Evolutionary conservation across 37 sponge, comb jelly and placozoan genomes (phyloP), one percentile per base, ranked within the genome.

Genomic region (Ephydatia muelleri): DNA sequence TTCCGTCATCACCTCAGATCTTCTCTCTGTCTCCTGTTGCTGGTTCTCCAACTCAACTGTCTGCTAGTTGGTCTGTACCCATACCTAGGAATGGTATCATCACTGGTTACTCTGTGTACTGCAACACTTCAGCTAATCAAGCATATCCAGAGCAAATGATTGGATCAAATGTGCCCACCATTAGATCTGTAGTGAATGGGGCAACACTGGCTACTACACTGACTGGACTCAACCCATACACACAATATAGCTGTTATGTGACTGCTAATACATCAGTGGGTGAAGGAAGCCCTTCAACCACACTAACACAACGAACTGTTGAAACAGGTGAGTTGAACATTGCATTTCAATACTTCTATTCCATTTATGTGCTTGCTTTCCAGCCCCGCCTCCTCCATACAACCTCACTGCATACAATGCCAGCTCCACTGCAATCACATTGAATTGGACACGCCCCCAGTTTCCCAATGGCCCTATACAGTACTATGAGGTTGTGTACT

Each of bases 301-400:
- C 16, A 14, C 9, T 5, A 1, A 57, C 19, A 13, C 16, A 4
- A 1, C 6, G 19, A 14, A 57, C 57, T 14, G 19, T 5, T 13
- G 19, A 57, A 57, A 21, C 1, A 30, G 79, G 81, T 86, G 72
- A 72, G 79, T n/a, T n/a, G n/a, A n/a, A n/a, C n/a, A n/a, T 71
- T 14, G 3, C 9, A 30, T 8, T 68, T 68, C 3, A 8, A 43
- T 43, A 43, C 47, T 43, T 4, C 47, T 43, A 11, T 43, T 4
- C 8, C 8, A 4, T 11, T 43, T 43, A 43, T 43, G 4, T 43
- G 8, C 6, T 1, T 14, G 12, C 0, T 14, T 57, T 57, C 19
- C 19, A 57, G 57, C 57, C 57, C 57, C 57, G 16, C 57, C 57
- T 57, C 14, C 57, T 11, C 57, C 57, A 57, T 57, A 57, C 19